Evolutionary conservation across 2,888 invertebrate genomes (phyloP).

Genomic region (Mesorhabditis spiculigera): DNA sequence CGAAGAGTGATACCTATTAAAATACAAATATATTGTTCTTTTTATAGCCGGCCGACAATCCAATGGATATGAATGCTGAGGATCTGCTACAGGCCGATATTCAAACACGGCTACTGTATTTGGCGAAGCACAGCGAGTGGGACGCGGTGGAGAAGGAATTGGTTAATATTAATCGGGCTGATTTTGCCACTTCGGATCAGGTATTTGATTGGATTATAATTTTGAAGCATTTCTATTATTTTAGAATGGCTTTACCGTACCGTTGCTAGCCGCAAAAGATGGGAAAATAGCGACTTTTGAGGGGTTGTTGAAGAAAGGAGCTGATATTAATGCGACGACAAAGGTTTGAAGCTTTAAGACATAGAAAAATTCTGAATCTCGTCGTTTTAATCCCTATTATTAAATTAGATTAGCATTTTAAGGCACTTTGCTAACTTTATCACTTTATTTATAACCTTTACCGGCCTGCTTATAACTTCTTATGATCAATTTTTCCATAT

Average conservation of each 20-base stretch:
- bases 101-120: constrained; percentile 24
- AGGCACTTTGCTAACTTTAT: too few species aligned
- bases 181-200: constrained; percentile 46
- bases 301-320: constrained; percentile 60
- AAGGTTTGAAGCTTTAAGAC: constrained; percentile 25
- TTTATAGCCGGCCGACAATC: not conserved
- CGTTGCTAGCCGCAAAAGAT: constrained; percentile 62
- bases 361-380: not conserved
- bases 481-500: constrained; percentile 5
- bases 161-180: constrained; percentile 28
- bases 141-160: constrained; percentile 39
- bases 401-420: too few species aligned
- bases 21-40: too few species aligned
- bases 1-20: not conserved
- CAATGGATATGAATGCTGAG: not conserved
- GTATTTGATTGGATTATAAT: constrained; percentile 16
- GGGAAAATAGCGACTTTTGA: constrained; percentile 60
- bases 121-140: constrained; percentile 51
- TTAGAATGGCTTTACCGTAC: constrained; percentile 60
- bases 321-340: constrained; percentile 54
- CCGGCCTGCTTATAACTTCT: too few species aligned
- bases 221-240: constrained; percentile 12
- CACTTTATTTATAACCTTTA: too few species aligned
- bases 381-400: too few species aligned
- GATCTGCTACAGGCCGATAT: constrained; percentile 2